These are phyloP conservation scores for Odocoileus hemionus DNA, from an alignment of 2,113 vertebrate species.

Conservation along the genomic window DNA sequence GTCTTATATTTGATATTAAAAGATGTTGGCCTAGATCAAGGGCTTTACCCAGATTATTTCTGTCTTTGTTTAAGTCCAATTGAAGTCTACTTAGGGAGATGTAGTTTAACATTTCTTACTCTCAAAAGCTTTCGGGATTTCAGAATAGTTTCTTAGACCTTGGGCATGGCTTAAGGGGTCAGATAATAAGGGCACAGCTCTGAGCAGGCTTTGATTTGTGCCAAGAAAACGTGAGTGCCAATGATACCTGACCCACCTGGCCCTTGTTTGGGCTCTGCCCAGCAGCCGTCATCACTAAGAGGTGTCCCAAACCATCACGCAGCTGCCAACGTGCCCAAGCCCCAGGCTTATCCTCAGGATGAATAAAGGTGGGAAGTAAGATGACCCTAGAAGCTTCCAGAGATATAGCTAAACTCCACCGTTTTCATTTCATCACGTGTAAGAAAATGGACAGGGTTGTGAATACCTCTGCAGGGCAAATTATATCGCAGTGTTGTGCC, in stretches of 20 bases:
- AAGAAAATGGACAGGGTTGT: not conserved
- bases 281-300: not conserved
- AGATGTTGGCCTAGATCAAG: not conserved
- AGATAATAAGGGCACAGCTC: not conserved
- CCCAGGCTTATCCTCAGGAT: not conserved
- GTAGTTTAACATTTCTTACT: not conserved
- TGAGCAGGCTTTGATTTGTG: not conserved
- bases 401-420: not conserved
- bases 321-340: not conserved
- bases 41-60: not conserved
- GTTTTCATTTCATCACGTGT: not conserved
- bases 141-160: not conserved
- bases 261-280: not conserved
- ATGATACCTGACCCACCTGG: not conserved
- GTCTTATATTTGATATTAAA: not conserved
- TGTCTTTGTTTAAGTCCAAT: not conserved
- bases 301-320: not conserved
- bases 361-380: not conserved
- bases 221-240: not conserved
- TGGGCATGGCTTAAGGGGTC: not conserved
- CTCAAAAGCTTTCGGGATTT: not conserved
- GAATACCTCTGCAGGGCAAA: not conserved
- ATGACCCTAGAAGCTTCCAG: not conserved
- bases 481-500: not conserved
- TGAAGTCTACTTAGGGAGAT: not conserved